These are phyloP conservation scores for Chrysomela aeneicollis DNA, from an alignment of 2,888 invertebrate species.

Conservation along the genomic window DNA sequence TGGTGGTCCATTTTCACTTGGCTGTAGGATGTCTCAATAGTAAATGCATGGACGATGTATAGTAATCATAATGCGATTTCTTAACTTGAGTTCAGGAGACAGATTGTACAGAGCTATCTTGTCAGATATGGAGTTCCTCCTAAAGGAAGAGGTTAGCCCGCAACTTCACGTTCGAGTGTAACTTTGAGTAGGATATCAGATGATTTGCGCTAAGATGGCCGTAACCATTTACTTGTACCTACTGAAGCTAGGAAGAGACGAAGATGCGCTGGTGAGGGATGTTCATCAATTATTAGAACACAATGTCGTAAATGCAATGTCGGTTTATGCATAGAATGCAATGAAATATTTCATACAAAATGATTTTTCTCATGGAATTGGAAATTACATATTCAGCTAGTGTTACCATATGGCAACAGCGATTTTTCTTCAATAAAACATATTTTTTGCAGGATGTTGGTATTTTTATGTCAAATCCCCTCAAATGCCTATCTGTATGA, in stretches of 20 bases:
- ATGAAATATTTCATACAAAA: slow-evolving; percentile 20
- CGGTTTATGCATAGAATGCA: slow-evolving; percentile 20
- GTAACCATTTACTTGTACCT: slow-evolving; percentile 28
- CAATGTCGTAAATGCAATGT: slow-evolving; percentile 33
- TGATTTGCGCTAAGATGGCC: slow-evolving; percentile 31
- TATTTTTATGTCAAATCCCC: too few species aligned
- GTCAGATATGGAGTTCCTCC: slow-evolving; percentile 40
- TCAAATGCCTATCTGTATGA: too few species aligned
- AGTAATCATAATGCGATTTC: slow-evolving; percentile 6
- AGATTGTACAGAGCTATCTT: slow-evolving; percentile 28
- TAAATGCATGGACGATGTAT: slow-evolving; percentile 16
- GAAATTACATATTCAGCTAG: slow-evolving; percentile 8
- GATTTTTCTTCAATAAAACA: background rate
- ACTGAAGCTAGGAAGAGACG: slow-evolving; percentile 29
- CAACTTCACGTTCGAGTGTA: slow-evolving; percentile 24
- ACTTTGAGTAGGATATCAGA: slow-evolving; percentile 25
- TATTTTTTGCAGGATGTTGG: too few species aligned
- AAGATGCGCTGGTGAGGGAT: slow-evolving; percentile 35
- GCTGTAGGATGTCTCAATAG: slow-evolving; percentile 19
- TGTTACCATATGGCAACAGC: slow-evolving; percentile 13
- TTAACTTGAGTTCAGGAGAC: slow-evolving; percentile 29
- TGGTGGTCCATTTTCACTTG: slow-evolving; percentile 33
- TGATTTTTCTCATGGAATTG: too few species aligned
- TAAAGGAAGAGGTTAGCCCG: slow-evolving; percentile 27
- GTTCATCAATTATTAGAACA: slow-evolving; percentile 26